Evolutionary conservation across 2,888 invertebrate genomes (phyloP).

Genomic region (Altica lythri): DNA sequence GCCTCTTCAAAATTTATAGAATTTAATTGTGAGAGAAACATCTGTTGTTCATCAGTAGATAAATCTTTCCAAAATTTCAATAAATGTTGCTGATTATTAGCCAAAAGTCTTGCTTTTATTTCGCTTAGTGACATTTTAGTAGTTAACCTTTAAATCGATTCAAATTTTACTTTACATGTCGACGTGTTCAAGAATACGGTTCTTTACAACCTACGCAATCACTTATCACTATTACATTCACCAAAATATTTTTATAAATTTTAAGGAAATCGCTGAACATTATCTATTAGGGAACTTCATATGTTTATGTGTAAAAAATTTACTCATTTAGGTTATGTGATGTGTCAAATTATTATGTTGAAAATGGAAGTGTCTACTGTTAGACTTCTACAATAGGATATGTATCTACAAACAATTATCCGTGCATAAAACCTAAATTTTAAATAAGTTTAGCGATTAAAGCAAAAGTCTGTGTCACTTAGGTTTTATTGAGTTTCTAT

Average conservation of each 20-base stretch:
- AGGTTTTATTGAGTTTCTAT: too few relatives aligned
- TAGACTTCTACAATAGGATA: neutral
- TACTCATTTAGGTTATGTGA: neutral
- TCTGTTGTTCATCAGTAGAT: slow-evolving; percentile 36
- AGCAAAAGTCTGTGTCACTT: neutral
- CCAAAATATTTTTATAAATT: neutral
- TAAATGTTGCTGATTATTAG: slow-evolving; percentile 42
- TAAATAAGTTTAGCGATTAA: neutral
- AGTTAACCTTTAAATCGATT: slow-evolving; percentile 19
- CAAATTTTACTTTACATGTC: slow-evolving; percentile 15
- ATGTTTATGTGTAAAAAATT: too few relatives aligned
- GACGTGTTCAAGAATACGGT: slow-evolving; percentile 28
- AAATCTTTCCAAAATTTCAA: slow-evolving; percentile 44
- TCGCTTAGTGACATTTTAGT: slow-evolving; percentile 37
- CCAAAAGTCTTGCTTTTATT: slow-evolving; percentile 35
- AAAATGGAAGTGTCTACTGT: neutral
- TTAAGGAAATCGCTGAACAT: neutral
- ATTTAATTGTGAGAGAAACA: slow-evolving; percentile 40
- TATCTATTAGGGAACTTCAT: neutral
- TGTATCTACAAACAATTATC: neutral
- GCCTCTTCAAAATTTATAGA: slow-evolving; percentile 48
- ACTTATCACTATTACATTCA: slow-evolving; percentile 16
- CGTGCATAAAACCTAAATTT: neutral
- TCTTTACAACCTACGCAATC: slow-evolving; percentile 26
- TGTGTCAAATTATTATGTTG: neutral